Evolutionary conservation across 2,113 vertebrate genomes (phyloP), one percentile per base, ranked within the genome.

Genomic region (Bos taurus): DNA sequence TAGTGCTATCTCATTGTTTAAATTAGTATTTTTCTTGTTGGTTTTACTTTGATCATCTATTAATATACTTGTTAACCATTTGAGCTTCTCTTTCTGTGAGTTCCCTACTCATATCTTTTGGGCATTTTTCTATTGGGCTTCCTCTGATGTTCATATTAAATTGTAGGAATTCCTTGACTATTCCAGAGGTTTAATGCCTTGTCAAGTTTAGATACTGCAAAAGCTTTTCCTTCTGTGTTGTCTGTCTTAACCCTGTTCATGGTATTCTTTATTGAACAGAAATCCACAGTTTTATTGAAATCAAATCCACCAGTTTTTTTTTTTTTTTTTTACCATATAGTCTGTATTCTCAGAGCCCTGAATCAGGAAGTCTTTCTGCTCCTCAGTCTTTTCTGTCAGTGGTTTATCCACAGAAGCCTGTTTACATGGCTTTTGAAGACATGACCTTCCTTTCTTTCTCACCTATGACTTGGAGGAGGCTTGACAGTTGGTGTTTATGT

Each of bases 141-240:
- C 46, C 57, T 82, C 3, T 86, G 78, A 83, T 90, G 19, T 56
- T 95, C 54, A 57, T 90, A 43, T 62, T 64, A 33, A 90, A 60
- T 97, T 83, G 1, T 74, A 88, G 80, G 11, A 16, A 83, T 77
- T 96, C 13, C 43, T 43, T 71, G 21, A 62, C 48, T 28, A 7
- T 84, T 86, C n/a, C 81, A 96, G n/a, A 59, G 88, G 82, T 57
- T 62, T 91, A 89, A 59, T 92, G 19, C 16, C 21, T 95, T 95
- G 21, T 92, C 74, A 94, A 28, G 62, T 95, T 88, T 85, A 91
- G 62, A 86, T 89, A 40, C 64, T 97, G 43, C 28, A 85, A 13
- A 64, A 82, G 84, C 14, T 92, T 56, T 94, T 95, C 50, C 28
- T 93, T 91, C 30, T 57, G 25, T 87, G n/a, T 92, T 33, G 23